A percentile compares a stretch with the other conserved stretches of the same genome.
Evolutionary conservation across 2,888 invertebrate species (phyloP).

Genomic region (Mallateleia sp.): DNA sequence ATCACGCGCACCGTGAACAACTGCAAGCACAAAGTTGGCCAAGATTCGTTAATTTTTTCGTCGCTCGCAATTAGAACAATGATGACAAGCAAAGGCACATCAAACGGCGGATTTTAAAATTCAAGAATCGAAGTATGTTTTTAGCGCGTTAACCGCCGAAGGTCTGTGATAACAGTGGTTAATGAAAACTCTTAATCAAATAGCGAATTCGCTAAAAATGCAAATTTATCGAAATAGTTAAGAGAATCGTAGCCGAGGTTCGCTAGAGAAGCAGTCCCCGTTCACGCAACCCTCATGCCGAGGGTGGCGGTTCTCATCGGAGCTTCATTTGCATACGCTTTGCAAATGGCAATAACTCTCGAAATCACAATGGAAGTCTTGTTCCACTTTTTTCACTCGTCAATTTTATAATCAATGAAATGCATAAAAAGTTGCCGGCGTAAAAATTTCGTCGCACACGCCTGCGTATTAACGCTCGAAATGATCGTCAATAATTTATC

Average conservation of each 20-base stretch:
- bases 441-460: conserved; percentile 32
- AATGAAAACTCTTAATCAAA: conserved; percentile 87
- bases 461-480: conserved; percentile 37
- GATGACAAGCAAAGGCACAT: conserved; percentile 52
- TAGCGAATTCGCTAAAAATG: conserved; percentile 88
- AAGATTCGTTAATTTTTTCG: conserved; percentile 44
- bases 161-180: conserved; percentile 74
- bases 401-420: conserved; percentile 73
- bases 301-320: conserved; percentile 77
- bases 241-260: conserved; percentile 73
- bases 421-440: conserved; percentile 58
- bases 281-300: conserved; percentile 71
- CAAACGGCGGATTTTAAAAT: conserved; percentile 41
- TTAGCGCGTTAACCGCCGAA: conserved; percentile 75
- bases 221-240: conserved; percentile 84
- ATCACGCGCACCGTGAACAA: conserved; percentile 11
- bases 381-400: conserved; percentile 74
- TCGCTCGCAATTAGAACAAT: conserved; percentile 44
- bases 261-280: conserved; percentile 59
- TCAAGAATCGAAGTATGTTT: conserved; percentile 68
- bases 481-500: conserved; percentile 61
- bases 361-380: conserved; percentile 74
- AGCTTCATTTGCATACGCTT: conserved; percentile 85
- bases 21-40: background rate
- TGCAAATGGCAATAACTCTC: conserved; percentile 84